Base-by-base conservation (phyloP, 30 jellyfish, hydroid and myxozoan species). In the Aurelia sp. region DNA sequence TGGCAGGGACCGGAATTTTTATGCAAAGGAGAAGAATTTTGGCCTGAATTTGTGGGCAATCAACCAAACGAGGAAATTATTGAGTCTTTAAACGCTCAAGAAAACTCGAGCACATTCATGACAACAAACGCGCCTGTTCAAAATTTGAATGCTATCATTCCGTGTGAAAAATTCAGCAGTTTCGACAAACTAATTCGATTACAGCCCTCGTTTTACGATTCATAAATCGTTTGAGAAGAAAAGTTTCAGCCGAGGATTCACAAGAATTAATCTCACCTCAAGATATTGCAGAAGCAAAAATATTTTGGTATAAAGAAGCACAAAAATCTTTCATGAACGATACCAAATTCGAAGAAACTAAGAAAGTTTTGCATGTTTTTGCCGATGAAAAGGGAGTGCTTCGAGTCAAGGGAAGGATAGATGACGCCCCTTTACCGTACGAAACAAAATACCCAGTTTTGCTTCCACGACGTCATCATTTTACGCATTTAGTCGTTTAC, bases 1-100 rank as follows among this genome's bases (percentile, higher is more conserved):
- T 78, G 88, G 65, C 15, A 78, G 8, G 88, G 88, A 4, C 78
- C 88, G 19, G 48, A 8, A 50, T 78, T 78, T 62, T 65, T 78
- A 12, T 8, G 15, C 20, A 20, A 27, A 24, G 10, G 20, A n/a
- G 63, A 24, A 10, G 62, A 78, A 78, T 5, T 11, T 24, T 59
- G 88, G 79, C 88, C 78, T 24, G 21, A 6, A 38, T 27, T 27
- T 27, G 33, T 1, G 33, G 16, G 21, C 48, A 74, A 51, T n/a
- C 51, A 30, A 18, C 13, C 47, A 0, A 55, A n/a, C 58, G 20
- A 21, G 20, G 35, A 52, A 76, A 35, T 1, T 22, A 76, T 40
- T 3, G 51, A 55, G 5, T 18, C 55, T 27, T 51, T 60, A 21
- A 40, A 76, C 21, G 19, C 47, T 8, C 67, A 52, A 20, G 60